Evolutionary conservation across 2,888 invertebrate species (phyloP), one percentile per base, ranked within the genome.

Genomic region (Coecobrya sp.): DNA sequence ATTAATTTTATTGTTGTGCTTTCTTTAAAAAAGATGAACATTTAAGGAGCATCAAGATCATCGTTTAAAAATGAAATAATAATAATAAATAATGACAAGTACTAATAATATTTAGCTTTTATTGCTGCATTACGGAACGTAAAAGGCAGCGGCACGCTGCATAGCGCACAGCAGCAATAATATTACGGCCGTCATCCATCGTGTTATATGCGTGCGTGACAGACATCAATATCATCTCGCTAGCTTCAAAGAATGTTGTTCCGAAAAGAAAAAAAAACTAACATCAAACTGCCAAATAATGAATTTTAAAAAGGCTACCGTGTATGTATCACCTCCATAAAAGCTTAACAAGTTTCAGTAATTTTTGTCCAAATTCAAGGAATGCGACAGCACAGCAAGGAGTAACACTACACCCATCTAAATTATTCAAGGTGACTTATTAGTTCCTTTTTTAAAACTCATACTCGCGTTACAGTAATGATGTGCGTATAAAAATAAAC

Each of bases 371-470:
- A 59, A 22, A 62, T 62, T 62, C 62, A 62, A 62, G 62, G 62
- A 25, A 62, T 22, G 7, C 2, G 22, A 36, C 36, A 25, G 16
- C 13, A 68, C n/a, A n/a, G n/a, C n/a, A n/a, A n/a, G n/a, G n/a
- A n/a, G n/a, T n/a, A n/a, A n/a, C n/a, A 27, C 13, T 2, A 68
- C 62, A 62, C 68, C 68, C 68, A 36, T 68, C 68, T 36, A 27
- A 36, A 36, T 68, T 36, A 68, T 68, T 68, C 68, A 68, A 68
- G 68, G 68, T 68, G 36, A 68, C 68, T 68, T 30, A 30, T 68
- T 68, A 25, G 68, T 68, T 68, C 68, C 68, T 68, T 68, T 68
- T 68, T 68, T 68, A 25, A 68, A 68, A 68, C n/a, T n/a, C n/a
- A n/a, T n/a, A n/a, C n/a, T n/a, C 11, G 25, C 36, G 5, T 36